Conservation (phyloP, 2,797 vertebrate genomes). For the Alca torda region DNA sequence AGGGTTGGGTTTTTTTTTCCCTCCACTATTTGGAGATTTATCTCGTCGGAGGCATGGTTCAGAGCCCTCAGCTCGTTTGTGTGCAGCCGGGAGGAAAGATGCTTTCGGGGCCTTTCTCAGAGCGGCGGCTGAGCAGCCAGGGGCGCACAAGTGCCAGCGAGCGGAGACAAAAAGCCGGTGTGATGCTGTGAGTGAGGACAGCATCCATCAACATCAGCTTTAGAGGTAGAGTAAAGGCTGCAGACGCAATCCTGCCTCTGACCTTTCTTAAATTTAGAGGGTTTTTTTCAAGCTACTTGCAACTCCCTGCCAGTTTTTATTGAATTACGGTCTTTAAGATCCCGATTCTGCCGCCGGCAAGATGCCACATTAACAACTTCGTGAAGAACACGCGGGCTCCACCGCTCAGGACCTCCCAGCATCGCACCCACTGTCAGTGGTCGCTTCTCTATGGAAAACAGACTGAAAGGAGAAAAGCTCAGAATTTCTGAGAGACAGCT, state of each 20-base stretch:
- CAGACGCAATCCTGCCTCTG: not conserved
- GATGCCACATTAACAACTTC: not conserved
- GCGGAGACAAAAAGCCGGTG: not conserved
- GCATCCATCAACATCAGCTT: not conserved
- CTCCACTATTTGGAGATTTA: not conserved
- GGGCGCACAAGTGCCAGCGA: not conserved
- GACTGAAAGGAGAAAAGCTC: not conserved
- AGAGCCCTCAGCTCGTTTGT: not conserved
- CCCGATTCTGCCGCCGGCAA: accelerated
- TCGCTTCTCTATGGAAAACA: not conserved
- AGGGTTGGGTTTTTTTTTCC: not conserved
- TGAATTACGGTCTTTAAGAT: not conserved
- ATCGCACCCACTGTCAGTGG: not conserved
- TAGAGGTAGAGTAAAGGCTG: not conserved
- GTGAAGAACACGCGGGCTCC: not conserved
- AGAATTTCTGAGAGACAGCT: not conserved
- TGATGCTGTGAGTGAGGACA: not conserved
- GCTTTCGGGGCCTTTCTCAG: not conserved
- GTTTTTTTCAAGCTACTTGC: not conserved
- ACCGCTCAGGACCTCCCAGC: not conserved
- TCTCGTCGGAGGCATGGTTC: not conserved
- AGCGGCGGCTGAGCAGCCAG: not conserved
- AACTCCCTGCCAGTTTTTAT: not conserved
- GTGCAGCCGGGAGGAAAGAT: not conserved
- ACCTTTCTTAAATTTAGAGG: not conserved